Conservation (phyloP, 2,797 vertebrate genomes). For the Varecia variegata region DNA sequence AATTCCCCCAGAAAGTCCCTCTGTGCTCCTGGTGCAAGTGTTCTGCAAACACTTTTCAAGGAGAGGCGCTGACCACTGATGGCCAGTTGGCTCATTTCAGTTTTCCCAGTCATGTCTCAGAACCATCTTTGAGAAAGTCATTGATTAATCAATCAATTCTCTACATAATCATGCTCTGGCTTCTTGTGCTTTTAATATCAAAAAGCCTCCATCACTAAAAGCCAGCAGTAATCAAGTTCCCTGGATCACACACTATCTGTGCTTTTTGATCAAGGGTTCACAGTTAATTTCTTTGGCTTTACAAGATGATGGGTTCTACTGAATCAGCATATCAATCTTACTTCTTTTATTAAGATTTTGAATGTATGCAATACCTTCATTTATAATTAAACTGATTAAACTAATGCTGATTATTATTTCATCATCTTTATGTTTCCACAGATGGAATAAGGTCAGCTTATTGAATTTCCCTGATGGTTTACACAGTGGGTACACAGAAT, state of each 20-base stretch:
- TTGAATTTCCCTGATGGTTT: not conserved
- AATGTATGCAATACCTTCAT: not conserved
- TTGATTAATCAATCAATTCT: conserved; percentile 80
- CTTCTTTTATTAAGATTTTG: conserved; percentile 66
- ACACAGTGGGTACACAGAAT: not conserved
- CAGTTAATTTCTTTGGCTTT: conserved; percentile 73
- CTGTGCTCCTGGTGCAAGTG: not conserved
- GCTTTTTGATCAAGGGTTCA: conserved; percentile 76
- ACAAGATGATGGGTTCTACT: conserved; percentile 65
- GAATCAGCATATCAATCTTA: conserved; percentile 61
- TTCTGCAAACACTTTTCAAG: not conserved
- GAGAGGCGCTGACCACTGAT: conserved; percentile 4
- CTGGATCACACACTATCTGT: conserved; percentile 67
- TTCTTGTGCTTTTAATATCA: conserved; percentile 77
- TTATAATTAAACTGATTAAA: conserved; percentile 33
- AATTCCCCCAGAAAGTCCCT: not conserved
- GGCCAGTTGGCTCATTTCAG: conserved; percentile 1
- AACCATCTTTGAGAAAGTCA: conserved; percentile 72
- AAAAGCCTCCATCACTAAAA: conserved; percentile 64
- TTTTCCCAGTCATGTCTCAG: conserved; percentile 46
- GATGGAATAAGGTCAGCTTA: not conserved
- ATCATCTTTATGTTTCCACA: not conserved
- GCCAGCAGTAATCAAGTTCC: conserved; percentile 71
- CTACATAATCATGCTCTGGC: conserved; percentile 74
- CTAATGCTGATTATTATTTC: not conserved